phyloP scores from a whole-genome alignment of 2,797 vertebrate species.

The Rhynchotus rufescens region DNA sequence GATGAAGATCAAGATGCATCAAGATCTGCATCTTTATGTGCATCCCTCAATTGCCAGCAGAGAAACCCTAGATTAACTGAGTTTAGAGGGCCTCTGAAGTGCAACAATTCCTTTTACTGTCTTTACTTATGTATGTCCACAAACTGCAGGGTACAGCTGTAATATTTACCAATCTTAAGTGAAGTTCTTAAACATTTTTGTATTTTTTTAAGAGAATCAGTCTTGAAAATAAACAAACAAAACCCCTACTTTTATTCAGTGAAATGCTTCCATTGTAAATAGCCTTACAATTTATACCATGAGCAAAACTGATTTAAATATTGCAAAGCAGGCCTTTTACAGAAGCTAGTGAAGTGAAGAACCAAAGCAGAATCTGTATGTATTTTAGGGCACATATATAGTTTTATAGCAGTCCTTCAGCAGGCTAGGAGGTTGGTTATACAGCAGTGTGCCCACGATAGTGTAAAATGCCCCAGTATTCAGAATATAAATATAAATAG shows the following conservation, averaged over 20 bases:
- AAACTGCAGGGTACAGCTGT: not conserved
- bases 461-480: not conserved
- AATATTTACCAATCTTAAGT: not conserved
- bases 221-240: not conserved
- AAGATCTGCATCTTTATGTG: no score
- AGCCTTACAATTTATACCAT: not conserved
- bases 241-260: not conserved
- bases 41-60: not conserved
- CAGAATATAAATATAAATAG: no score
- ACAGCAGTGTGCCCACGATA: not conserved
- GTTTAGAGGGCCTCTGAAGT: fast-evolving
- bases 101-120: not conserved
- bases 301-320: not conserved
- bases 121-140: not conserved
- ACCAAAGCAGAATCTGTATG: not conserved
- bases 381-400: not conserved
- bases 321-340: not conserved
- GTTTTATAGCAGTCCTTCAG: not conserved
- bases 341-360: not conserved
- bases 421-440: not conserved
- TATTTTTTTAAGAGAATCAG: not conserved
- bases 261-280: not conserved
- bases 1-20: no score
- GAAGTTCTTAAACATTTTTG: not conserved
- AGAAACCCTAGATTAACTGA: not conserved